Base-by-base conservation (phyloP, 1,140 invertebrate species). In the Diabrotica virgifera region DNA sequence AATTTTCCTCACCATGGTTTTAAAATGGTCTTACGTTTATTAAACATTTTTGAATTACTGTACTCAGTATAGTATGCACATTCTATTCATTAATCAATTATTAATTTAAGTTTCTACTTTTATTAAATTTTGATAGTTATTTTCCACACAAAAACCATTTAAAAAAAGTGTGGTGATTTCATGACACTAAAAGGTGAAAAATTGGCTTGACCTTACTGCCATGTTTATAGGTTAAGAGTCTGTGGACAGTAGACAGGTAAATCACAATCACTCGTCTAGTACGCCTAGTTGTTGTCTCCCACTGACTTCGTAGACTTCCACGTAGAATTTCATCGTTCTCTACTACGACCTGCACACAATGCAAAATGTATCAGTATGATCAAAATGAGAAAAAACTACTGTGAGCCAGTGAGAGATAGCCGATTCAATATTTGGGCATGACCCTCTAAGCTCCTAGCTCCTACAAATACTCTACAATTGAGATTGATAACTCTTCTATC, bases 201-300 rank as follows among this genome's bases (percentile, higher is more conserved):
- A 73, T 72, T 72, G 76, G 74, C 74, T 77, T 66, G 73, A 74
- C 71, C 70, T 69, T 76, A 67, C 70, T 76, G 74, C 74, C 75
- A 77, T 76, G 71, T 78, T 75, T 79, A 78, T 80, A 76, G 77
- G 77, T 79, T 62, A 63, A 76, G 76, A 78, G 72, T 74, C 72
- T 78, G 73, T 77, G 77, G 77, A 67, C 73, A 74, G 74, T 76
- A 73, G 72, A 74, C 72, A 78, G 77, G 75, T 77, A 77, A 77
- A 67, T 65, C 64, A 71, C 68, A 68, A 71, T 74, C 74, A 75
- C 72, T 71, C 73, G 57, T n/a, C 63, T 66, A 65, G 65, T 69
- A 63, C 70, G 72, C 72, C 72, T 76, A 64, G 72, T 68, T 69
- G 70, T 74, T 70, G 64, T 70, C 66, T 67, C 70, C 70, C 72